Base-by-base conservation (phyloP, 2,888 invertebrate species). In the Unio pictorum region DNA sequence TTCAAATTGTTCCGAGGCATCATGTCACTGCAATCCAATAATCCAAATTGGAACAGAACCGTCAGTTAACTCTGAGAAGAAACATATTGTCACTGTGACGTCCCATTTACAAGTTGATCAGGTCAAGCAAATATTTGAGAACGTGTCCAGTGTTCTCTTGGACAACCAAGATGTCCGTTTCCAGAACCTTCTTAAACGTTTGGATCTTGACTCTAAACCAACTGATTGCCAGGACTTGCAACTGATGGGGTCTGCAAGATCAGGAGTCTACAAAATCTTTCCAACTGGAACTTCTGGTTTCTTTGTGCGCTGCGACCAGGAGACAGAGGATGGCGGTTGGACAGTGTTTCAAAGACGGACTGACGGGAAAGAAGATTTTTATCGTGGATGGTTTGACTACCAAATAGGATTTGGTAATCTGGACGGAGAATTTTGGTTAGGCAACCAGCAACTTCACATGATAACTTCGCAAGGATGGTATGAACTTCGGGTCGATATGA, bases 341-440 rank as follows among this genome's bases (percentile, higher is more conserved):
- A 73, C 73, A 8, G 67, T 73, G 11, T 61, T 69, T 30, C 73
- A 73, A 60, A 58, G 73, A 7, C 28, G 28, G 28, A 28, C 28
- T 28, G 28, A 28, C 28, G 28, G 28, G 28, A 28, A 28, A 28
- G 28, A 28, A 7, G 69, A 73, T 34, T 73, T 69, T 57, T 70
- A 73, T 23, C 60, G 59, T 61, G 67, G 57, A 15, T 73, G 73
- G 73, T 18, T 54, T n/a, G 66, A 68, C n/a, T 73, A 73, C 55
- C 54, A 70, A 62, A 23, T 15, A 17, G 70, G 70, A 3, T 70
- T 73, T 28, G 73, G 73, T 20, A 59, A 70, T 62, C 26, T 65
- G 15, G 23, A n/a, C n/a, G 54, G 45, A n/a, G 70, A 70, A 23
- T 73, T 70, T 56, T 73, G 70, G 70, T 68, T 73, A 5, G 73